Percentiles rank a stretch among this genome's conserved stretches.
Evolutionary conservation across 2,888 invertebrate genomes (phyloP).

Genomic region (Rhimphoctona megacephalus): DNA sequence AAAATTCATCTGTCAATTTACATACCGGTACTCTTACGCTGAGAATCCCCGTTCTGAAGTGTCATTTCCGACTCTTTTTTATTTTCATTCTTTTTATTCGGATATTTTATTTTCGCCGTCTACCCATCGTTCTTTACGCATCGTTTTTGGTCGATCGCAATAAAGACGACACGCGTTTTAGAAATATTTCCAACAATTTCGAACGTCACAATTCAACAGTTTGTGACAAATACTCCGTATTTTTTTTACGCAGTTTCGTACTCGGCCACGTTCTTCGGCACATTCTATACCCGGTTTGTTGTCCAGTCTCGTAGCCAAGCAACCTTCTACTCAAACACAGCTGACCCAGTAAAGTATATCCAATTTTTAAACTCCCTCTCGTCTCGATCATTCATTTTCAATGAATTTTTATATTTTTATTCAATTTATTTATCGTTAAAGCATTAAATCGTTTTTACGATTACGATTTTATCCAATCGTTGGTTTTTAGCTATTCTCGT

Average conservation of each 20-base stretch:
- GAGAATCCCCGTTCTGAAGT: constrained; percentile 40
- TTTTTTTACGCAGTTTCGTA: constrained; percentile 24
- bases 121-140: neutral
- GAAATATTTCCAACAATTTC: neutral
- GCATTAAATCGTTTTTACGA: neutral
- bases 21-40: constrained; percentile 70
- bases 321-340: constrained; percentile 48
- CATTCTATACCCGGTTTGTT: constrained; percentile 40
- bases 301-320: constrained; percentile 47
- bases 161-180: neutral
- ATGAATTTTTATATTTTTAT: neutral
- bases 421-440: neutral
- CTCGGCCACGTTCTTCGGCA: constrained; percentile 4
- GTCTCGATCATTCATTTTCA: neutral
- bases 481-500: neutral
- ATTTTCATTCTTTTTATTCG: neutral
- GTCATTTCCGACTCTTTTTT: constrained; percentile 54
- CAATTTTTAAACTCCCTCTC: neutral
- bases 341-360: constrained; percentile 1
- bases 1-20: constrained; percentile 39
- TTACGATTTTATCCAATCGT: neutral
- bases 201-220: neutral
- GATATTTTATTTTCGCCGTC: neutral
- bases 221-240: neutral
- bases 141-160: neutral